phyloP scores from a whole-genome alignment of 2,797 vertebrate species.

The Spheniscus humboldti region DNA sequence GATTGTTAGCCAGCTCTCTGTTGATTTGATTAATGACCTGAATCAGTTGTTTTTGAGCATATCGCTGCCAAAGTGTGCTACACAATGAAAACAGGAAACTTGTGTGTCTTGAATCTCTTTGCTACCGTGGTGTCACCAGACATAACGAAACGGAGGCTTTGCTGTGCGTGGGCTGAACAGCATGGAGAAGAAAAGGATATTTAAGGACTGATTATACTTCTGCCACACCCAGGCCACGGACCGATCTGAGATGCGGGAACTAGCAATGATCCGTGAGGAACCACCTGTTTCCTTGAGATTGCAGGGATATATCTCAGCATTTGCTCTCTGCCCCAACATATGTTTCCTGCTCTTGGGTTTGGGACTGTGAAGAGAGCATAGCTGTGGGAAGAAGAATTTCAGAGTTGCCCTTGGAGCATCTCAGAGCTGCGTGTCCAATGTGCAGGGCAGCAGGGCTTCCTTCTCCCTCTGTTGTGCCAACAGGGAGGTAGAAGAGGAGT shows the following conservation, averaged over 20 bases:
- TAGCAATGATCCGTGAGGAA: slow-evolving; percentile 1
- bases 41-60: neutral
- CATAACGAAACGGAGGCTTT: neutral
- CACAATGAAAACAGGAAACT: slow-evolving; percentile 29
- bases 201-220: neutral
- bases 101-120: neutral
- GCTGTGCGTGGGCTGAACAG: neutral
- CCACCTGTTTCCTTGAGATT: slow-evolving; percentile 57
- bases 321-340: neutral
- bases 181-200: neutral
- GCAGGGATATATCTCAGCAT: neutral
- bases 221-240: neutral
- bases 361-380: neutral
- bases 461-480: neutral
- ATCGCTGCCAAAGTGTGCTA: neutral
- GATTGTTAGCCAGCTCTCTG: neutral
- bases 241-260: neutral
- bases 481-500: neutral
- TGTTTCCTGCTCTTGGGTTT: neutral
- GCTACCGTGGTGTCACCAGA: neutral
- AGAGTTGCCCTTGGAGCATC: neutral
- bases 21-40: slow-evolving; percentile 1
- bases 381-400: neutral
- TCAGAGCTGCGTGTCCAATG: accelerated
- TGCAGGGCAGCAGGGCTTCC: neutral